Conservation (phyloP, 1,140 invertebrate species). For the Solen grandis region DNA sequence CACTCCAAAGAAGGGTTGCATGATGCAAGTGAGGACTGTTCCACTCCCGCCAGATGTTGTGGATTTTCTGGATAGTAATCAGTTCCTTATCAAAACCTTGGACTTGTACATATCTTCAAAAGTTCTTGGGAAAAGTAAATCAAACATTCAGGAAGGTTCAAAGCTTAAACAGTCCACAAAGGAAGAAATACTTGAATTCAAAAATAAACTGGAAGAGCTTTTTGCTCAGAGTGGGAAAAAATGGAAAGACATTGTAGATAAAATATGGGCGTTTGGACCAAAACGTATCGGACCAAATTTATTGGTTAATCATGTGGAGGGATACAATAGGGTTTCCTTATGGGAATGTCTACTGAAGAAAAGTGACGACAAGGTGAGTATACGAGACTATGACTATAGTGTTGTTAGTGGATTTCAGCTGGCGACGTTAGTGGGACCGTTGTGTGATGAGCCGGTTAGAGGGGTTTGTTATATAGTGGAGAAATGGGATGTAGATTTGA, state of each 20-base stretch:
- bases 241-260: constrained; percentile 84
- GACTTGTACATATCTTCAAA: constrained; percentile 76
- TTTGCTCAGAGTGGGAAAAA: constrained; percentile 85
- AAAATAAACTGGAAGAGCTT: constrained; percentile 84
- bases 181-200: constrained; percentile 85
- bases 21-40: constrained; percentile 88
- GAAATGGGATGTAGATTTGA: constrained; percentile 81
- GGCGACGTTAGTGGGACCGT: constrained; percentile 91
- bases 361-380: constrained; percentile 59
- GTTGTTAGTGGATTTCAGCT: constrained; percentile 97
- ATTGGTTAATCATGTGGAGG: constrained; percentile 87
- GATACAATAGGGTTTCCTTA: constrained; percentile 79
- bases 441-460: constrained; percentile 98
- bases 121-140: constrained; percentile 45
- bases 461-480: constrained; percentile 95
- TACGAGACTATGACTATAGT: constrained; percentile 75
- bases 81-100: constrained; percentile 84
- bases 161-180: constrained; percentile 59
- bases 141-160: constrained; percentile 18
- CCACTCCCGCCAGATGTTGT: constrained; percentile 90
- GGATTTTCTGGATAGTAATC: constrained; percentile 86
- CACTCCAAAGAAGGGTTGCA: constrained; percentile 88
- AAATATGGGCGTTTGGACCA: constrained; percentile 96
- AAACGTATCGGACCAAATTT: constrained; percentile 94
- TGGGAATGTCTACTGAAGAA: constrained; percentile 76